These are phyloP conservation scores for Diaphora mendica DNA, from an alignment of 2,888 invertebrate genomes.

Conservation along the genomic window DNA sequence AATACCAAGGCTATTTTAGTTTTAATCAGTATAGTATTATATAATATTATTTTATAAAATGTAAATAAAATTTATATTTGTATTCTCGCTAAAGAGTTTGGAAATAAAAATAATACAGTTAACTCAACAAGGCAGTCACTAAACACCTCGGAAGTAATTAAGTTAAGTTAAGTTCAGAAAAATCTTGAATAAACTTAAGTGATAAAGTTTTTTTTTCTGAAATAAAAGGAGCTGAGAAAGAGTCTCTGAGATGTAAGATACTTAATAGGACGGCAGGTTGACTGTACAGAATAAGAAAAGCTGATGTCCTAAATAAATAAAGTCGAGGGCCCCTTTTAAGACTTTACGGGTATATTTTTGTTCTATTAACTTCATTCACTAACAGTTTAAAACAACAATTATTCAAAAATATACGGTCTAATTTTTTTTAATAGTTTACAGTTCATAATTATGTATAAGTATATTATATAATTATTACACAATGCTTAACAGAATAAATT, in stretches of 20 bases:
- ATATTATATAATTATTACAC: too few species aligned
- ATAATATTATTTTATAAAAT: too few species aligned
- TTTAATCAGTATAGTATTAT: too few species aligned
- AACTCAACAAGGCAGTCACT: slow-evolving; percentile 5
- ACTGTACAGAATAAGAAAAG: slow-evolving; percentile 24
- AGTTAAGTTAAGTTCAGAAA: slow-evolving; percentile 14
- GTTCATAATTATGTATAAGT: too few species aligned
- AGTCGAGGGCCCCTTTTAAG: slow-evolving; percentile 18
- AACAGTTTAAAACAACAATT: background rate
- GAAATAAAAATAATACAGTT: slow-evolving; percentile 1
- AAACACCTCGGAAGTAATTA: slow-evolving; percentile 10
- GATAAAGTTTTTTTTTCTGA: slow-evolving; percentile 14
- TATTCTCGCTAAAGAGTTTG: background rate
- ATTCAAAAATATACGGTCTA: too few species aligned
- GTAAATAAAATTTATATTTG: too few species aligned
- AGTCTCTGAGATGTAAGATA: slow-evolving; percentile 15
- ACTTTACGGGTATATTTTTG: slow-evolving; percentile 26
- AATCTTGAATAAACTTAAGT: slow-evolving; percentile 14
- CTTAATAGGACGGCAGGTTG: slow-evolving; percentile 32
- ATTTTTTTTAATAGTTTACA: too few species aligned
- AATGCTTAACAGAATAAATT: too few species aligned
- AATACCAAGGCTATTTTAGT: too few species aligned
- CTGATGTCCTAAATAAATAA: slow-evolving; percentile 40
- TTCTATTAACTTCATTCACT: slow-evolving; percentile 9
- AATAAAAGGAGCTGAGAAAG: slow-evolving; percentile 22